Evolutionary conservation across 2,888 invertebrate species (phyloP), one percentile per base, ranked within the genome.

Genomic region (Ethmia dodecea): DNA sequence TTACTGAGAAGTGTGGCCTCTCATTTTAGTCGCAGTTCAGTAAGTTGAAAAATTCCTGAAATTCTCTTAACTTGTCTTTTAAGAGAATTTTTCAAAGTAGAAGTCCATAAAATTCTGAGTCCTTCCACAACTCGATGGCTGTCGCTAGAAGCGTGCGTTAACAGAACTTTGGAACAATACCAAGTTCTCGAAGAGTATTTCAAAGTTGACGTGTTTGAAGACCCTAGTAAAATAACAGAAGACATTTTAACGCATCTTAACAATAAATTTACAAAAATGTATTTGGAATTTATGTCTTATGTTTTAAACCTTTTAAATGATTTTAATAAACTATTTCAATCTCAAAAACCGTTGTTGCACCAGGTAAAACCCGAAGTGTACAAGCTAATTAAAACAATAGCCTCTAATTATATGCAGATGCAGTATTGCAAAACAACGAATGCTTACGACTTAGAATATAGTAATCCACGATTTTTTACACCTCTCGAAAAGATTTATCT

Each of bases 1-100:
- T 37, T 64, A 10, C 52, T 62, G 3, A 43, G 60, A 35, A 45
- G 46, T 14, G 45, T 64, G n/a, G 42, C 30, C 5, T 33, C 43
- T 10, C 39, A 46, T 26, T 46, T 42, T 24, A 40, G 37, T 12
- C 35, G 42, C 4, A 47, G 45, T 14, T 22, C 39, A 4, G 12
- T 9, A 13, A 40, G 44, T 13, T 33, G 38, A 33, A 6, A 24
- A 0, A 33, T 34, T n/a, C 8, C 13, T 48, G 10, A 31, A 24
- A 33, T 40, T 44, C 12, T 41, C 35, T 1, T 42, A 48, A n/a
- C n/a, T n/a, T n/a, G n/a, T n/a, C n/a, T n/a, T n/a, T n/a, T n/a
- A n/a, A n/a, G n/a, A 27, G 16, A 31, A 3, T 42, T 43, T 34
- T 43, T 36, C 13, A 31, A 26, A 28, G 40, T 44, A 0, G 44